These are phyloP conservation scores for Acronicta leporina DNA, from an alignment of 2,888 invertebrate genomes.

Conservation along the genomic window DNA sequence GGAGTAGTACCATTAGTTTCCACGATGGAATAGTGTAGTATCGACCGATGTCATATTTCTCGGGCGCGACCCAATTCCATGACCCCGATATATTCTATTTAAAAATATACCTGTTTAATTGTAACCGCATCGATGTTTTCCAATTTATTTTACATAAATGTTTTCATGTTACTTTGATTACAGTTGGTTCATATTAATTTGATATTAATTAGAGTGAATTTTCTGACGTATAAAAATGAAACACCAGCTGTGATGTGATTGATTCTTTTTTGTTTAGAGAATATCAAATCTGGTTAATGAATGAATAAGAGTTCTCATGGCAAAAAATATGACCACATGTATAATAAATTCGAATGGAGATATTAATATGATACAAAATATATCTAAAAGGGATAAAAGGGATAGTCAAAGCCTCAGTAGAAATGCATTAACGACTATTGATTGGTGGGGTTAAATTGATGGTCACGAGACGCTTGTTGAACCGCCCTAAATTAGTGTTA, in stretches of 20 bases:
- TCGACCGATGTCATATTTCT: constrained; percentile 56
- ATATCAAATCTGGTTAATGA: no score
- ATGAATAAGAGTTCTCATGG: no score
- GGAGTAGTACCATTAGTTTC: constrained; percentile 26
- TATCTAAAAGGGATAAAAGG: no score
- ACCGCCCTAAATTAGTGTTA: background rate
- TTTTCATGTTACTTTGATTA: no score
- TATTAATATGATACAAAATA: no score
- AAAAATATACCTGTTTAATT: constrained; percentile 39
- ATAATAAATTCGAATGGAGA: no score
- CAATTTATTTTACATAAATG: background rate
- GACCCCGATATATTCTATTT: constrained; percentile 50
- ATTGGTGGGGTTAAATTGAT: constrained; percentile 30
- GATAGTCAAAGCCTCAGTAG: constrained; percentile 3
- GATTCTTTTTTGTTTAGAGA: no score
- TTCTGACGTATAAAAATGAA: no score
- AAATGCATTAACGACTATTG: constrained; percentile 40
- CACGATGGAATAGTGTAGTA: constrained; percentile 44
- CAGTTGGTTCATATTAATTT: background rate
- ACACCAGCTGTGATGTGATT: rapidly evolving
- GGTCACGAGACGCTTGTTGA: background rate
- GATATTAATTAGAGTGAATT: no score
- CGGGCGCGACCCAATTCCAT: constrained; percentile 55
- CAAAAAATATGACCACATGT: no score
- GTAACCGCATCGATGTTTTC: constrained; percentile 7